Conservation (phyloP, 2,888 invertebrate species). For the Heliconius hortense region DNA sequence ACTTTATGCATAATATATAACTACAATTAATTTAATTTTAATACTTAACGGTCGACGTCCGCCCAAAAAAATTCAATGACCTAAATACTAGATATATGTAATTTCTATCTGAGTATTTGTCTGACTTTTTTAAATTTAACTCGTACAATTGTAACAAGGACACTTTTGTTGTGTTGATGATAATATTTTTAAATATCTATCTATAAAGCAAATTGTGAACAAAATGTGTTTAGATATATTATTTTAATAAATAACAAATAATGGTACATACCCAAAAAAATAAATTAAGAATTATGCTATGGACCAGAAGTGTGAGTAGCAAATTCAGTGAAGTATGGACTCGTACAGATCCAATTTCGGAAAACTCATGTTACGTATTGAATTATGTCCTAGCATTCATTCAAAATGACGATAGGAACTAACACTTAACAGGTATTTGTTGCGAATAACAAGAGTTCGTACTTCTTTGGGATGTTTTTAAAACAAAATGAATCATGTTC, state of each 20-base stretch:
- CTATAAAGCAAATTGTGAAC: background rate
- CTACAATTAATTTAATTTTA: slow-evolving; percentile 28
- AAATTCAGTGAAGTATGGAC: slow-evolving; percentile 47
- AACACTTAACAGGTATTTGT: slow-evolving; percentile 46
- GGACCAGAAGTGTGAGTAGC: slow-evolving; percentile 14
- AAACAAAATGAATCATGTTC: slow-evolving; percentile 50
- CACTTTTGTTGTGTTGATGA: slow-evolving; percentile 6
- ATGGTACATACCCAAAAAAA: slow-evolving; percentile 20
- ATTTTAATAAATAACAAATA: slow-evolving; percentile 1
- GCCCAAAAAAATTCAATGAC: slow-evolving; percentile 35
- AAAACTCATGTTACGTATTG: slow-evolving; percentile 62
- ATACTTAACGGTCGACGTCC: slow-evolving; percentile 27
- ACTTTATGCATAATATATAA: slow-evolving; percentile 19
- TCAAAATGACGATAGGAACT: slow-evolving; percentile 48
- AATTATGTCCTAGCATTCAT: slow-evolving; percentile 44
- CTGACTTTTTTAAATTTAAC: slow-evolving; percentile 36
- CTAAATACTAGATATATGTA: slow-evolving; percentile 34
- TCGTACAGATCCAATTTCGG: slow-evolving; percentile 69
- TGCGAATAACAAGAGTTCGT: slow-evolving; percentile 47
- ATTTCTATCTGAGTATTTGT: slow-evolving; percentile 33
- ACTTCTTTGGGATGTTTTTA: slow-evolving; percentile 57
- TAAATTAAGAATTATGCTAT: background rate
- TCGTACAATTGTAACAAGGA: slow-evolving; percentile 38
- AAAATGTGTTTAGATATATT: background rate
- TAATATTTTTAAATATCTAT: slow-evolving; percentile 4